phyloP scores from a whole-genome alignment of 2,888 invertebrate species.

The Oasisia sp. region DNA sequence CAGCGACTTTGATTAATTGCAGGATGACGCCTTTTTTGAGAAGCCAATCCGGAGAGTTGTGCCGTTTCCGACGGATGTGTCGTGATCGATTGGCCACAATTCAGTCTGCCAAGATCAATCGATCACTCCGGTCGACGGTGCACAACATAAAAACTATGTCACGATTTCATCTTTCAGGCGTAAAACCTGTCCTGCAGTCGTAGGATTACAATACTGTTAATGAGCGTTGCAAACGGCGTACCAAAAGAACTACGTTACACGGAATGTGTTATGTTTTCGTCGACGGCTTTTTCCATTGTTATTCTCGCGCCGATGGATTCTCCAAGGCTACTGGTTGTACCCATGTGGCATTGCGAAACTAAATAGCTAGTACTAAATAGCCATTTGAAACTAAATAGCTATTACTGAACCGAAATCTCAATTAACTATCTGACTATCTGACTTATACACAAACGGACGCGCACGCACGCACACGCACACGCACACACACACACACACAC shows the following conservation, averaged over 20 bases:
- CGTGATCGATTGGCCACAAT: neutral
- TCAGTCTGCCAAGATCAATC: neutral
- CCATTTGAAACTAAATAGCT: no score
- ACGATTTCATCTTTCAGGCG: neutral
- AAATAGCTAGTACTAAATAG: neutral
- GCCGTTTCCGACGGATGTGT: neutral
- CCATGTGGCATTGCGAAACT: neutral
- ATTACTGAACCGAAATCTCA: no score
- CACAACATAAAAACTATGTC: neutral
- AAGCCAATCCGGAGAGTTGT: neutral
- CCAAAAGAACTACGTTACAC: neutral
- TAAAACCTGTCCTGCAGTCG: neutral
- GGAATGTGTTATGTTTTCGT: neutral
- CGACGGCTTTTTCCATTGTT: neutral
- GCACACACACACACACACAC: no score
- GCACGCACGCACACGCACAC: no score
- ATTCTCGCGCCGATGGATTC: neutral
- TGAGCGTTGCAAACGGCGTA: neutral
- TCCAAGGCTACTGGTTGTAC: neutral
- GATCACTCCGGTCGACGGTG: neutral
- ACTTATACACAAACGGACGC: no score
- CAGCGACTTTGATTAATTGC: neutral
- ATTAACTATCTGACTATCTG: no score
- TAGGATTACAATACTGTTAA: neutral
- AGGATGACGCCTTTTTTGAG: constrained; percentile 9